Conservation (phyloP, 2,888 invertebrate genomes). For the Dascillus cervinus region DNA sequence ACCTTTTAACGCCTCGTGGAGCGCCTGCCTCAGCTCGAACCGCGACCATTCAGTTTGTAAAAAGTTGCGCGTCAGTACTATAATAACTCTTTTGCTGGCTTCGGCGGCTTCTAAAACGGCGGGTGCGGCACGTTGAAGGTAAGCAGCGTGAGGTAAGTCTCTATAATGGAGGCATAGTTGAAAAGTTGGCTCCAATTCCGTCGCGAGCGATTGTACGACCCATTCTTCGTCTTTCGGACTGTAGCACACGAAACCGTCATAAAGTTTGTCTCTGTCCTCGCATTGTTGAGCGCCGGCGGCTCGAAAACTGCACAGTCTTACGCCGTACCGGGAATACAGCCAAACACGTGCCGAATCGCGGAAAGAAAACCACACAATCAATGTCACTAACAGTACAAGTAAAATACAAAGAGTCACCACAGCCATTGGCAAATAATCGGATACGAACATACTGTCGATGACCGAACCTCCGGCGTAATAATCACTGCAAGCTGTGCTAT, state of each 20-base stretch:
- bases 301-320: conserved; percentile 67
- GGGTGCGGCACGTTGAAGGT: conserved; percentile 50
- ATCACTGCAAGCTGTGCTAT: conserved; percentile 80
- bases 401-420: conserved; percentile 72
- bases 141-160: conserved; percentile 70
- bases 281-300: conserved; percentile 54
- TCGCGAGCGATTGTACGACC: conserved; percentile 75
- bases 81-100: conserved; percentile 76
- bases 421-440: conserved; percentile 78
- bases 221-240: conserved; percentile 88
- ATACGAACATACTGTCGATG: conserved; percentile 72
- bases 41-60: conserved; percentile 90
- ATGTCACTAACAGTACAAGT: conserved; percentile 66
- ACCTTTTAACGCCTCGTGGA: conserved; percentile 82
- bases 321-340: conserved; percentile 81
- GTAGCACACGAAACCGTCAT: conserved; percentile 90
- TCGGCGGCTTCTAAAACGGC: conserved; percentile 82
- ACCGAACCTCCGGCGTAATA: conserved; percentile 77
- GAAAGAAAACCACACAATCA: conserved; percentile 76
- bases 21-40: conserved; percentile 81
- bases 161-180: conserved; percentile 84
- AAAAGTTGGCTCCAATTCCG: conserved; percentile 79
- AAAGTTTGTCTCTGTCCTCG: conserved; percentile 77
- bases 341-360: conserved; percentile 79
- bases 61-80: conserved; percentile 83